Evolutionary conservation across 2,888 invertebrate species (phyloP).

Genomic region (Habrosyne pyritoides): DNA sequence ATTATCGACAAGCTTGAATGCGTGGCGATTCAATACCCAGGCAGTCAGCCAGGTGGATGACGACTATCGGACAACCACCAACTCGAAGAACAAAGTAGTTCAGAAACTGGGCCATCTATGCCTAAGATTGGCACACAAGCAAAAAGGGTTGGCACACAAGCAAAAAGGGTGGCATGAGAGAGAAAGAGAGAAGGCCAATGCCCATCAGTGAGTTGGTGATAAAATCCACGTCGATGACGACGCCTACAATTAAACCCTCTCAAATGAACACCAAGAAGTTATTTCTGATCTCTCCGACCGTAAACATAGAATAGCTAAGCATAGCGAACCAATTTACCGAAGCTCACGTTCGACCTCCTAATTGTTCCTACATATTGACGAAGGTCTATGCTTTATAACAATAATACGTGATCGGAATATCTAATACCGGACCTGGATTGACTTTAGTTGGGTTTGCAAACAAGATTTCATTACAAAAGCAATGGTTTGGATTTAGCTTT

Average conservation of each 20-base stretch:
- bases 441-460: conserved; percentile 9
- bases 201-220: too few species aligned
- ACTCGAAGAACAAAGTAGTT: too few species aligned
- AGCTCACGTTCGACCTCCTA: conserved; percentile 45
- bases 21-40: too few species aligned
- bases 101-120: too few species aligned
- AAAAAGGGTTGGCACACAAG: too few species aligned
- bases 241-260: neutral
- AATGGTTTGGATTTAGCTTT: neutral
- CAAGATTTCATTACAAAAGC: conserved; percentile 12
- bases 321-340: conserved; percentile 37
- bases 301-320: conserved; percentile 24
- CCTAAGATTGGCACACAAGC: too few species aligned
- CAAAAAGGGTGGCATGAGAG: too few species aligned
- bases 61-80: too few species aligned
- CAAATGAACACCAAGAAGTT: neutral
- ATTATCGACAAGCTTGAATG: too few species aligned
- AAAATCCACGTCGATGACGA: too few species aligned
- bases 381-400: conserved; percentile 45
- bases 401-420: conserved; percentile 47
- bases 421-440: conserved; percentile 14
- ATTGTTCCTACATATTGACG: conserved; percentile 50
- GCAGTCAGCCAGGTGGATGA: too few species aligned
- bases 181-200: too few species aligned
- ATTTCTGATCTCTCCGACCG: neutral